Conservation (phyloP, 2,113 vertebrate genomes). For the Andinoacara biseriatus region DNA sequence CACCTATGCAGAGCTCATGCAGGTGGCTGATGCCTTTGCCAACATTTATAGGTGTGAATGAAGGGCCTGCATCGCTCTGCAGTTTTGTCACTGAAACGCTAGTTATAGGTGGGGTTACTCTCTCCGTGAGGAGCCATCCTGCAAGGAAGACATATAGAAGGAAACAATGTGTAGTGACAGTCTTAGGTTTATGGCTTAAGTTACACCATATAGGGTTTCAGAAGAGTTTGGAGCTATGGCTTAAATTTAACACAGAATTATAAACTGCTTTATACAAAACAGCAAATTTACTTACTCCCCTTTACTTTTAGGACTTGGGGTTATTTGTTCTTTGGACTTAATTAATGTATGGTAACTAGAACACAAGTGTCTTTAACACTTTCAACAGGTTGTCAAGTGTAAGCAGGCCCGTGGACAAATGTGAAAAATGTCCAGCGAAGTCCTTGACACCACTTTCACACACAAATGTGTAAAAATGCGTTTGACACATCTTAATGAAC, state of each 20-base stretch:
- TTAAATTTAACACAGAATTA: neutral
- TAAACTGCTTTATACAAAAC: neutral
- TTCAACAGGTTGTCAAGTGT: neutral
- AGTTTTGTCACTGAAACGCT: neutral
- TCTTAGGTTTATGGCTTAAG: neutral
- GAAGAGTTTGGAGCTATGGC: neutral
- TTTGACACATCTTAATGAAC: conserved; percentile 36
- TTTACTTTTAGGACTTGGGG: neutral
- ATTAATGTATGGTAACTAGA: neutral
- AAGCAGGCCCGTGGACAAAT: neutral
- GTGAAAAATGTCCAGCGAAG: neutral
- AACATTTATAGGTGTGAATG: neutral
- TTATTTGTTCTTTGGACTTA: neutral
- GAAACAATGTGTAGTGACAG: neutral
- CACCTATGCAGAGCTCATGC: neutral
- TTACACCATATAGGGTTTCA: neutral
- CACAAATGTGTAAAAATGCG: neutral
- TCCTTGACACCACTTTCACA: conserved; percentile 28
- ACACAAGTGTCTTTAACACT: neutral
- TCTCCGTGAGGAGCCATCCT: no score
- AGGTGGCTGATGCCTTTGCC: neutral
- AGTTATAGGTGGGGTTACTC: neutral
- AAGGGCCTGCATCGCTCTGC: no score
- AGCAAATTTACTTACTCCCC: neutral
- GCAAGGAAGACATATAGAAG: neutral